Conservation (phyloP, 2,888 invertebrate genomes). For the Platycheirus albimanus region DNA sequence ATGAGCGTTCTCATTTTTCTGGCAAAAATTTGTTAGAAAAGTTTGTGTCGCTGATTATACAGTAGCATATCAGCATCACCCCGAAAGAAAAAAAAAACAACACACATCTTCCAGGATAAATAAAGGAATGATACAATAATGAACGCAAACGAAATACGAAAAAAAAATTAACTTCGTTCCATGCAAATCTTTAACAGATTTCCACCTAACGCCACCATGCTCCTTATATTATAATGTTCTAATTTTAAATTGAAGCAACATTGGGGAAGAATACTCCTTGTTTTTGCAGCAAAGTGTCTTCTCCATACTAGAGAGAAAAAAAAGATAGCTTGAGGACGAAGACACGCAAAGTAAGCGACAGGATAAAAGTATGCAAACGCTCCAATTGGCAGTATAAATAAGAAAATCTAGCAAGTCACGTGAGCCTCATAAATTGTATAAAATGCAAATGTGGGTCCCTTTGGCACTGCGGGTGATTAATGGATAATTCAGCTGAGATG, state of each 20-base stretch:
- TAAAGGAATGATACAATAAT: conserved; percentile 17
- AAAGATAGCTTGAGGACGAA: conserved; percentile 21
- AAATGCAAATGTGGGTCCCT: conserved; percentile 75
- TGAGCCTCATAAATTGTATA: conserved; percentile 76
- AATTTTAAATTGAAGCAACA: conserved; percentile 62
- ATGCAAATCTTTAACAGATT: conserved; percentile 49
- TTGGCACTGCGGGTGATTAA: conserved; percentile 75
- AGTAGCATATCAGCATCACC: conserved; percentile 15
- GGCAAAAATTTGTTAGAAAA: conserved; percentile 15
- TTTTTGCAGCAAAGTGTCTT: conserved; percentile 40
- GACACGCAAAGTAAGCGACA: conserved; percentile 43
- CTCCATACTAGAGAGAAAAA: conserved; percentile 4
- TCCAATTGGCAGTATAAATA: conserved; percentile 75
- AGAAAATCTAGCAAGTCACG: conserved; percentile 76
- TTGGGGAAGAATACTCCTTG: conserved; percentile 47
- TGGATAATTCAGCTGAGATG: conserved; percentile 71
- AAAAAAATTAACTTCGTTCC: conserved; percentile 48
- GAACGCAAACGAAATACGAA: conserved; percentile 15
- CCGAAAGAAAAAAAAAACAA: not conserved
- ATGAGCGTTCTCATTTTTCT: conserved; percentile 52
- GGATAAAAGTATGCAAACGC: conserved; percentile 70
- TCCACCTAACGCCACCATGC: conserved; percentile 29
- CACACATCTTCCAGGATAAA: conserved; percentile 11
- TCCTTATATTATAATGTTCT: conserved; percentile 52
- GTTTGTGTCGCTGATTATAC: conserved; percentile 10